phyloP scores from a whole-genome alignment of 2,888 invertebrate genomes.

The Andrena minutula region DNA sequence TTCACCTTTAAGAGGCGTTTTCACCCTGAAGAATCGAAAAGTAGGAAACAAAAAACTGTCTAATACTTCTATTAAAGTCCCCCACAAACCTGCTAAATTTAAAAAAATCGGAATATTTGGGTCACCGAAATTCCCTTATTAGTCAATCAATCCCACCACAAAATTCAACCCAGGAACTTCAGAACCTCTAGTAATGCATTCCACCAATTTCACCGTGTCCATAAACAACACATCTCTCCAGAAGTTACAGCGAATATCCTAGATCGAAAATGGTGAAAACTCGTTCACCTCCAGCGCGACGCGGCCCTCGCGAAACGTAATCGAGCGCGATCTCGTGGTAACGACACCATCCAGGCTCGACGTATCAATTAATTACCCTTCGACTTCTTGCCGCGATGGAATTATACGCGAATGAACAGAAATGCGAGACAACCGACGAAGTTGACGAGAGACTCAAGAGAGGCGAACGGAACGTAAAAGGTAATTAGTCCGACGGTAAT shows the following conservation, averaged over 20 bases:
- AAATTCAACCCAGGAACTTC: no score
- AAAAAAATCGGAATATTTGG: no score
- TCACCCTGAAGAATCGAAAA: no score
- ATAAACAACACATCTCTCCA: background rate
- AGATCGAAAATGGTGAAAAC: background rate
- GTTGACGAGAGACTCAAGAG: constrained; percentile 45
- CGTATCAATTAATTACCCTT: constrained; percentile 51
- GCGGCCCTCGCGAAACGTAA: background rate
- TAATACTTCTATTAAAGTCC: no score
- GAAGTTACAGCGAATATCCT: background rate
- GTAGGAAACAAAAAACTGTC: no score
- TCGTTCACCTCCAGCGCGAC: background rate
- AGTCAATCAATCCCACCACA: no score
- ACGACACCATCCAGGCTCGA: constrained; percentile 14
- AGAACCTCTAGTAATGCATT: background rate
- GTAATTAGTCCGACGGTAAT: constrained; percentile 69
- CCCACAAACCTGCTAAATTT: no score
- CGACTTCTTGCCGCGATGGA: constrained; percentile 30
- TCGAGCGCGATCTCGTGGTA: constrained; percentile 3
- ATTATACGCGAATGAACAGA: constrained; percentile 8
- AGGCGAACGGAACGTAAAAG: constrained; percentile 60
- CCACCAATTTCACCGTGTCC: background rate
- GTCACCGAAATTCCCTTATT: no score
- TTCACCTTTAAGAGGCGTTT: no score
- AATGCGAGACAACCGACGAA: constrained; percentile 19